Evolutionary conservation across 2,797 vertebrate species (phyloP).

Genomic region (Ispidina lecontei): DNA sequence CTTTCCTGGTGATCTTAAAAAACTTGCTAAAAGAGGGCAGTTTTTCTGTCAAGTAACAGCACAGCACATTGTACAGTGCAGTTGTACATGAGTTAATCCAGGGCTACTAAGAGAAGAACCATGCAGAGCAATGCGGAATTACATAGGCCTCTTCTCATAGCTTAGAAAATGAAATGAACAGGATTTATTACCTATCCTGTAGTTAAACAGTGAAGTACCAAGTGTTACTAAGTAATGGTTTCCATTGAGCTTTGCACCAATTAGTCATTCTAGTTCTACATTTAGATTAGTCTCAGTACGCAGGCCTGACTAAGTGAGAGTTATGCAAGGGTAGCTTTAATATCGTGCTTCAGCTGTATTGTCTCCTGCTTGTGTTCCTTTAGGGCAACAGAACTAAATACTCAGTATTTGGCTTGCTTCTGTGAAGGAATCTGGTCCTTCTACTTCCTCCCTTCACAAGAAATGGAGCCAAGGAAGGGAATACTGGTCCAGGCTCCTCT

Average conservation of each 20-base stretch:
- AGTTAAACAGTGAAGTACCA: background rate
- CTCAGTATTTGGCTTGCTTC: rapidly evolving
- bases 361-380: background rate
- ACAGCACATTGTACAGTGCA: background rate
- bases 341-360: rapidly evolving
- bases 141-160: background rate
- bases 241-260: background rate
- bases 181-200: background rate
- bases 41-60: background rate
- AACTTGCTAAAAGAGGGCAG: background rate
- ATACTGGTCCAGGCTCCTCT: background rate
- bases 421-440: background rate
- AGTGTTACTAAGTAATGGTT: background rate
- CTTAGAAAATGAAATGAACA: background rate
- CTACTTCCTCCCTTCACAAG: background rate
- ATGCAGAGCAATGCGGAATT: background rate
- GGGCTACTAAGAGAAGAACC: background rate
- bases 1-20: background rate
- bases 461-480: background rate
- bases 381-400: background rate
- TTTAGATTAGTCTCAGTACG: background rate
- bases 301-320: background rate
- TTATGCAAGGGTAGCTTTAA: background rate
- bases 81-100: background rate
- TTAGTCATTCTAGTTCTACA: background rate